A percentile compares a stretch with the other conserved stretches of the same genome.
Conservation (phyloP, 2,888 invertebrate genomes). For the Cacoxenus indagator region DNA sequence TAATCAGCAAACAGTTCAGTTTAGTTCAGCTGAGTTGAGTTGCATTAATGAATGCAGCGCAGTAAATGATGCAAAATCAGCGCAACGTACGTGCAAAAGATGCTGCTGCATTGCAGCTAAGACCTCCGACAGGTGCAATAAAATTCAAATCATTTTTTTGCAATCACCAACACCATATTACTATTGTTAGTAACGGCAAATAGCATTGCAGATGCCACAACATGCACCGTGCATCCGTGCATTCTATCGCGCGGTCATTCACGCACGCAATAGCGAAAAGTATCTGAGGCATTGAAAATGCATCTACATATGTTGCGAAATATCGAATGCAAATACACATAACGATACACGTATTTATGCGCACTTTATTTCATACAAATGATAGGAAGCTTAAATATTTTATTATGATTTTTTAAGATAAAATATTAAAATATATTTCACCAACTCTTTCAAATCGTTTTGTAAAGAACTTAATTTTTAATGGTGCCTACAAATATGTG, state of each 20-base stretch:
- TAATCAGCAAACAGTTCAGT: conserved; percentile 29
- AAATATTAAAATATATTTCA: too few species aligned
- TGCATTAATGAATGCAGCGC: conserved; percentile 6
- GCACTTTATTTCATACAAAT: too few species aligned
- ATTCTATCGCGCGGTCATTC: conserved; percentile 1
- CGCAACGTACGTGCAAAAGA: background rate
- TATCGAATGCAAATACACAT: too few species aligned
- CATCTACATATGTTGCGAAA: too few species aligned
- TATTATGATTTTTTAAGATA: too few species aligned
- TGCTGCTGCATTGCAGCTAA: background rate
- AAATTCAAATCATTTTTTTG: background rate
- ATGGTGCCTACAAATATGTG: too few species aligned
- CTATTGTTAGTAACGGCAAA: background rate
- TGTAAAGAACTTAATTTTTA: too few species aligned
- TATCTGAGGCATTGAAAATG: background rate
- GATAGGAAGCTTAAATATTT: too few species aligned
- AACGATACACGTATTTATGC: too few species aligned
- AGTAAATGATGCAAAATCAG: background rate
- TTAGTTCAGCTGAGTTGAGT: background rate
- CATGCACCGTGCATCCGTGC: too few species aligned
- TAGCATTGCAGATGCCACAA: background rate
- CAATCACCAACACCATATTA: background rate
- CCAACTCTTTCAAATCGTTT: too few species aligned
- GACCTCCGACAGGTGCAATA: background rate
- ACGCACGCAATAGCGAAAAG: background rate